phyloP scores from a whole-genome alignment of 2,797 vertebrate species.

The Etheostoma perlongum region DNA sequence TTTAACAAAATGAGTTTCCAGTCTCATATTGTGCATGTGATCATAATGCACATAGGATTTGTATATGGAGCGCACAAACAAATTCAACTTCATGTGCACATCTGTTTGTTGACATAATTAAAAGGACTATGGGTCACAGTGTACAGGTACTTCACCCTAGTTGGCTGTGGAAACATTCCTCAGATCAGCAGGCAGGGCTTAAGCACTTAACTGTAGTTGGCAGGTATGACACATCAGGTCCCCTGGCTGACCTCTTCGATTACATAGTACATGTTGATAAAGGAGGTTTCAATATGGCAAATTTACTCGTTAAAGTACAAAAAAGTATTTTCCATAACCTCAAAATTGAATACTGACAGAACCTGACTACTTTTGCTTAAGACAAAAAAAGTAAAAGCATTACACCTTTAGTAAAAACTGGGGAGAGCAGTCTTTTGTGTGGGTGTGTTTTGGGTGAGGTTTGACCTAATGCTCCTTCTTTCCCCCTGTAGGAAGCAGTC shows the following conservation, averaged over 20 bases:
- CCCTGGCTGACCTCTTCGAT: conserved; percentile 71
- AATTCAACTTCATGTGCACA: conserved; percentile 71
- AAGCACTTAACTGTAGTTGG: conserved; percentile 79
- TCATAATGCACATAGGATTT: conserved; percentile 70
- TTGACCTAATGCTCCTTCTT: conserved; percentile 74
- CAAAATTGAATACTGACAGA: conserved; percentile 94
- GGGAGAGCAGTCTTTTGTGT: conserved; percentile 84
- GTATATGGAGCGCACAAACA: conserved; percentile 79
- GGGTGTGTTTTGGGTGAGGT: conserved; percentile 69
- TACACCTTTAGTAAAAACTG: conserved; percentile 83
- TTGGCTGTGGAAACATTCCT: conserved; percentile 80
- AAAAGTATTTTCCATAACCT: conserved; percentile 79
- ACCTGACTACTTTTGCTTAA: conserved; percentile 83
- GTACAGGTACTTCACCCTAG: conserved; percentile 75
- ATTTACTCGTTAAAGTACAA: conserved; percentile 83
- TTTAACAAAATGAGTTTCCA: conserved; percentile 85
- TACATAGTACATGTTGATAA: conserved; percentile 72
- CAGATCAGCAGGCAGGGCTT: conserved; percentile 75
- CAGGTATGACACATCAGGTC: conserved; percentile 69
- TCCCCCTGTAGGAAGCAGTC: conserved; percentile 75
- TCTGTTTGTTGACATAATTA: conserved; percentile 70
- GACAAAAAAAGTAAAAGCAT: conserved; percentile 83
- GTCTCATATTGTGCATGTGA: conserved; percentile 76
- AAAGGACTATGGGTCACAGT: conserved; percentile 78
- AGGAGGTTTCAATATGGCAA: conserved; percentile 78